Base-by-base conservation (phyloP, 2,888 invertebrate genomes). In the Hydroisotoma schaefferi region DNA sequence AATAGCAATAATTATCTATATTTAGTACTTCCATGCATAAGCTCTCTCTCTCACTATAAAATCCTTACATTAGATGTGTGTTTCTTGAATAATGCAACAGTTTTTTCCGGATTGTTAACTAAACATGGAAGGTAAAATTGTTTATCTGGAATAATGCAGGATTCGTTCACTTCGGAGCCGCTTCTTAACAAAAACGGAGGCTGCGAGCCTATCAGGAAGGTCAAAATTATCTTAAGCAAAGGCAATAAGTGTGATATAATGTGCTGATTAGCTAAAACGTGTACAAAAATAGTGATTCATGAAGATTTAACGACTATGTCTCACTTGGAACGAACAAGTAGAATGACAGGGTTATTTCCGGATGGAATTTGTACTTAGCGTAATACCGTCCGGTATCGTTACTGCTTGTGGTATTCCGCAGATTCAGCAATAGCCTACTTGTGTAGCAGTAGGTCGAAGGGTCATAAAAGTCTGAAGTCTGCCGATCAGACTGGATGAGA, bases 301-400 rank as follows among this genome's bases (percentile, higher is more conserved):
- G n/a, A n/a, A n/a, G n/a, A n/a, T n/a, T n/a, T n/a, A n/a, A n/a
- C n/a, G n/a, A n/a, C n/a, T n/a, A n/a, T 26, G 25, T 15, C 56
- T 61, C 46, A 67, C 63, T 59, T 29, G 67, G 63, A 12, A 67
- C 62, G 38, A 67, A 67, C 4, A 67, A 27, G 47, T 62, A 64
- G 55, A 67, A 67, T 4, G 60, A 58, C 1, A 62, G 57, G 15
- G 48, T 43, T 10, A 55, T 59, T 20, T 38, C 48, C 4, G 57
- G 52, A n/a, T 61, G 56, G 20, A 55, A 57, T 48, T 62, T 61
- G 20, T 48, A n/a, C 20, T 51, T 64, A 2, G 58, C 67, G 1
- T 48, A 27, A 37, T 62, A 67, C 47, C 62, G 53, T 2, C 67
- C 67, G 2, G 64, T 67, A 29, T 67, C 67, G 40, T 62, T 64